Percentiles rank a stretch among this genome's conserved stretches.
Conservation (phyloP, 2,797 vertebrate species). For the Heterohyrax brucei region DNA sequence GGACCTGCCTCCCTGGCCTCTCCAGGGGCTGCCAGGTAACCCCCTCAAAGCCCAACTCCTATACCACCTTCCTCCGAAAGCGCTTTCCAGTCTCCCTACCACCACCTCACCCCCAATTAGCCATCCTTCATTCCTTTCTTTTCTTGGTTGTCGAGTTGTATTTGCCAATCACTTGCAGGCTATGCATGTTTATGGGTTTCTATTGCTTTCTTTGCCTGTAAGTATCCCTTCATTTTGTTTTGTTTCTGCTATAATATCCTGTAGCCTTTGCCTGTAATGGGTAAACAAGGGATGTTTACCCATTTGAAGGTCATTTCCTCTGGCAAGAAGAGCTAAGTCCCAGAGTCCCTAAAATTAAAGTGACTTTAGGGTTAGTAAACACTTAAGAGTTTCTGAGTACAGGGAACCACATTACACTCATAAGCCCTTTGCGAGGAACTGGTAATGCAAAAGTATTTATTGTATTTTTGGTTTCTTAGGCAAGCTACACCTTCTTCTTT, state of each 20-base stretch:
- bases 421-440: background rate
- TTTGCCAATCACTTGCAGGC: background rate
- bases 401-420: background rate
- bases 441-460: background rate
- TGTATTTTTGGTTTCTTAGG: constrained; percentile 5
- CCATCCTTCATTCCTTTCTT: background rate
- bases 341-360: constrained; percentile 9
- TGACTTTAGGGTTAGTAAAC: background rate
- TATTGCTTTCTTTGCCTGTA: background rate
- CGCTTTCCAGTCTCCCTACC: background rate
- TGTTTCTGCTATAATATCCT: background rate
- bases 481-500: background rate
- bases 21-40: background rate
- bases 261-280: background rate
- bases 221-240: background rate
- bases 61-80: background rate
- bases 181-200: constrained; percentile 19
- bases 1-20: background rate
- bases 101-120: background rate
- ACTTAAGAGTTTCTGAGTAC: background rate
- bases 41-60: background rate
- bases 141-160: background rate
- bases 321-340: constrained; percentile 1
- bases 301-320: constrained; percentile 57
- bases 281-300: background rate